Conservation (phyloP, 2,797 vertebrate genomes). For the Falco biarmicus region DNA sequence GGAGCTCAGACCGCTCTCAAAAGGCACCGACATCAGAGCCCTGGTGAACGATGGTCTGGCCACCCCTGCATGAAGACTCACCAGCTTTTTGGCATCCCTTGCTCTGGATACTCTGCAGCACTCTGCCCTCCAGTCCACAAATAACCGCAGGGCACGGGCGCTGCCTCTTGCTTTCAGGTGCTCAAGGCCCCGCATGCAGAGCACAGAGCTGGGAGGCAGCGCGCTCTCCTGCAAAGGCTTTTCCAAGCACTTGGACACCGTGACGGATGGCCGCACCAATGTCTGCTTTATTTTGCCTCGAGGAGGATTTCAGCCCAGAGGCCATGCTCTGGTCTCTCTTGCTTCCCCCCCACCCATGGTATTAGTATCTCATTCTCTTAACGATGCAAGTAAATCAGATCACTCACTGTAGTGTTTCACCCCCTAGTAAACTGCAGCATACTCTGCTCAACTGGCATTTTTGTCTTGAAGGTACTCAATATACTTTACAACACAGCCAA, state of each 20-base stretch:
- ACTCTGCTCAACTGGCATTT: not conserved
- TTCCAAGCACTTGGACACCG: not conserved
- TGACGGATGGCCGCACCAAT: not conserved
- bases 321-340: not conserved
- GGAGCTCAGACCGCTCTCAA: not conserved
- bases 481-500: not conserved
- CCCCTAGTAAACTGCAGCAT: not conserved
- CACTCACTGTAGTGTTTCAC: not conserved
- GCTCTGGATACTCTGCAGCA: not conserved
- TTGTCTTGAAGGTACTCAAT: not conserved
- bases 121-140: not conserved
- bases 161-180: not conserved
- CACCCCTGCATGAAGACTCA: not conserved
- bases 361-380: not conserved
- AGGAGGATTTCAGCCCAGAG: not conserved
- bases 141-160: accelerated
- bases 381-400: not conserved
- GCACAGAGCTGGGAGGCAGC: accelerated
- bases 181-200: not conserved
- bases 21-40: accelerated
- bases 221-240: not conserved
- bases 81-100: not conserved
- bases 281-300: not conserved
- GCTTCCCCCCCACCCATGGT: not conserved
- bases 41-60: not conserved